Evolutionary conservation across 1,140 invertebrate genomes (phyloP).

Genomic region (Lethocerus indicus): DNA sequence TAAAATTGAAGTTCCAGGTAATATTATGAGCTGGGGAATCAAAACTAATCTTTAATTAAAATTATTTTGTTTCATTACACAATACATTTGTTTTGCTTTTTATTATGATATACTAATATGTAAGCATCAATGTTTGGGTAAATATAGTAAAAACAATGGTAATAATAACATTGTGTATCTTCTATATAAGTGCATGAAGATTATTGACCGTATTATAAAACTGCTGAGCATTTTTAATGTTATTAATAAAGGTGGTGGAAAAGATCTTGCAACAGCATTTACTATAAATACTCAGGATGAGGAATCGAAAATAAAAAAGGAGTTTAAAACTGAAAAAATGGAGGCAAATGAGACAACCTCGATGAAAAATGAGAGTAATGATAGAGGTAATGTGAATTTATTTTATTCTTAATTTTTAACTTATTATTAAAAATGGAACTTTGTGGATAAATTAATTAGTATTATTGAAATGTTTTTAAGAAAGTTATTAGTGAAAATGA

Average conservation of each 20-base stretch:
- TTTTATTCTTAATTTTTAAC: background rate
- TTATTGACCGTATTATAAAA: background rate
- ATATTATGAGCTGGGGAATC: conserved; percentile 6
- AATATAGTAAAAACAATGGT: background rate
- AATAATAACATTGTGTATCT: background rate
- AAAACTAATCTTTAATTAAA: background rate
- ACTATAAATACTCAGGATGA: conserved; percentile 28
- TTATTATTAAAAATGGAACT: background rate
- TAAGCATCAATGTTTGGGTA: background rate
- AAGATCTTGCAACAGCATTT: conserved; percentile 56
- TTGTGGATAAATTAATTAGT: too few species aligned
- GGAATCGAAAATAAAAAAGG: conserved; percentile 8
- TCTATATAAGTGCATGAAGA: background rate
- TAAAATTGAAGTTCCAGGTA: conserved; percentile 76
- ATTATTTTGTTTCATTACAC: background rate
- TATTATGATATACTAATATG: background rate
- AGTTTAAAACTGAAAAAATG: background rate
- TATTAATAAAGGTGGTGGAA: conserved; percentile 46
- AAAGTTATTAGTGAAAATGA: too few species aligned
- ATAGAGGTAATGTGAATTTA: too few species aligned
- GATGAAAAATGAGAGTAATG: too few species aligned
- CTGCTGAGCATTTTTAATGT: conserved; percentile 11
- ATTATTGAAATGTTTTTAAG: too few species aligned
- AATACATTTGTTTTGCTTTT: background rate
- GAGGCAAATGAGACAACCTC: too few species aligned